Conservation (phyloP, 2,888 invertebrate genomes). For the Platycheirus albimanus region DNA sequence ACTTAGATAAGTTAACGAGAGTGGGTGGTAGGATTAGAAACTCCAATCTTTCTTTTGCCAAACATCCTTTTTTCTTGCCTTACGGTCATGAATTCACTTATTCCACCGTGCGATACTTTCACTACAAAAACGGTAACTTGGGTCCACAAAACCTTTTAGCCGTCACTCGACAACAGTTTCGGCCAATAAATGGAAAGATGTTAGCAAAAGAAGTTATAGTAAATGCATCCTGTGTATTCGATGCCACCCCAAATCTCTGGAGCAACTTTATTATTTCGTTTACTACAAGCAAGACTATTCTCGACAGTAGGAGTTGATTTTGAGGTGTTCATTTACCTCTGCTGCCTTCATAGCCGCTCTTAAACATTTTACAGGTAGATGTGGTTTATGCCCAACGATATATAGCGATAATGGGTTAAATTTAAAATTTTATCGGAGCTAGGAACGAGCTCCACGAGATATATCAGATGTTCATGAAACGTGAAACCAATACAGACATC, state of each 20-base stretch:
- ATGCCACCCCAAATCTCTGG: conserved; percentile 15
- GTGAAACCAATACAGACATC: conserved; percentile 47
- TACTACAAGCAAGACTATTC: conserved; percentile 46
- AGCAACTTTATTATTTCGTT: conserved; percentile 41
- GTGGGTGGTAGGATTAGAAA: conserved; percentile 14
- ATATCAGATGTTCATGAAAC: too few species aligned
- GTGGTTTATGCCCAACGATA: conserved; percentile 51
- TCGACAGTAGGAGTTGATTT: conserved; percentile 48
- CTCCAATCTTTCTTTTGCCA: too few species aligned
- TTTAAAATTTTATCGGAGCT: conserved; percentile 72
- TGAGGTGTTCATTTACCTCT: conserved; percentile 49
- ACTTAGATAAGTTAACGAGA: conserved; percentile 6
- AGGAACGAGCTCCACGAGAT: too few species aligned
- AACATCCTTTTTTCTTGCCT: conserved; percentile 10
- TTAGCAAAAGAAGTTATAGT: conserved; percentile 21
- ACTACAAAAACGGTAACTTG: conserved; percentile 13
- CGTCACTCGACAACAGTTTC: conserved; percentile 21
- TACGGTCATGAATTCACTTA: conserved; percentile 2
- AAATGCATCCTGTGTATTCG: conserved; percentile 37
- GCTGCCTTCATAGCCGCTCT: too few species aligned
- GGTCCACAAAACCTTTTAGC: conserved; percentile 23
- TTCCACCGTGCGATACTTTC: too few species aligned
- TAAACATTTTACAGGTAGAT: conserved; percentile 46
- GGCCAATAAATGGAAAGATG: too few species aligned
- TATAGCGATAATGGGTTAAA: conserved; percentile 65